A percentile compares a stretch with the other conserved stretches of the same genome.
These are phyloP conservation scores for Enteromius radiatus DNA, from an alignment of 2,797 vertebrate species.

Conservation along the genomic window DNA sequence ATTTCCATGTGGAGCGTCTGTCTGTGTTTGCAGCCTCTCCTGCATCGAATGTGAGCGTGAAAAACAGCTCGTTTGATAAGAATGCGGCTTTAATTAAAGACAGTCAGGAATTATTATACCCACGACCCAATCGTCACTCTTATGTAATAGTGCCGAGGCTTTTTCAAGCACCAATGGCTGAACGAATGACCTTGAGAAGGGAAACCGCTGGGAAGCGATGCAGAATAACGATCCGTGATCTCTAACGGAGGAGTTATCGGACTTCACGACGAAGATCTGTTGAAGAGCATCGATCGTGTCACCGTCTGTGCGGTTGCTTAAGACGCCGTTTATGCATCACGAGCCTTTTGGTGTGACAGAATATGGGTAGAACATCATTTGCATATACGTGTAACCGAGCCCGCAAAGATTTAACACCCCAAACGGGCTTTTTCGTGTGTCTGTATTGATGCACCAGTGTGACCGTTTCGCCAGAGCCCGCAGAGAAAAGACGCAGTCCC, in stretches of 20 bases:
- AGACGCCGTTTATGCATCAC: not conserved
- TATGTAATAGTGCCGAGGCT: slow-evolving; percentile 61
- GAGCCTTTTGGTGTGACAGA: slow-evolving; percentile 8
- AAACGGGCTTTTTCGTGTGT: slow-evolving; percentile 17
- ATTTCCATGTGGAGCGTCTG: slow-evolving; percentile 42
- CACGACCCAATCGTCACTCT: slow-evolving; percentile 51
- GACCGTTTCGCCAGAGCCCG: not conserved
- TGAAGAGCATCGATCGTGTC: not conserved
- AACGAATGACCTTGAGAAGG: slow-evolving; percentile 82
- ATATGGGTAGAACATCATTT: not conserved
- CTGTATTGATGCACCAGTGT: slow-evolving; percentile 9
- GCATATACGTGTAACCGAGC: not conserved
- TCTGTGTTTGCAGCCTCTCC: slow-evolving; percentile 40
- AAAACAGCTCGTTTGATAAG: slow-evolving; percentile 26
- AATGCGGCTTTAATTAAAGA: slow-evolving; percentile 46
- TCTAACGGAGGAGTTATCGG: not conserved
- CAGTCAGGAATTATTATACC: slow-evolving; percentile 29
- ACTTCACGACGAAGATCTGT: not conserved
- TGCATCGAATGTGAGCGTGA: slow-evolving; percentile 44
- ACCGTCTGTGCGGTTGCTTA: not conserved
- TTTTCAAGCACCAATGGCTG: slow-evolving; percentile 56
- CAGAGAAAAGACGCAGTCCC: slow-evolving; percentile 57
- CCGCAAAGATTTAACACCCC: not conserved
- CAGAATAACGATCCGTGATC: not conserved
- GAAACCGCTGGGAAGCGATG: slow-evolving; percentile 57